Base-by-base conservation (phyloP, 1,140 invertebrate species). In the Pygmarrhopalites habei region DNA sequence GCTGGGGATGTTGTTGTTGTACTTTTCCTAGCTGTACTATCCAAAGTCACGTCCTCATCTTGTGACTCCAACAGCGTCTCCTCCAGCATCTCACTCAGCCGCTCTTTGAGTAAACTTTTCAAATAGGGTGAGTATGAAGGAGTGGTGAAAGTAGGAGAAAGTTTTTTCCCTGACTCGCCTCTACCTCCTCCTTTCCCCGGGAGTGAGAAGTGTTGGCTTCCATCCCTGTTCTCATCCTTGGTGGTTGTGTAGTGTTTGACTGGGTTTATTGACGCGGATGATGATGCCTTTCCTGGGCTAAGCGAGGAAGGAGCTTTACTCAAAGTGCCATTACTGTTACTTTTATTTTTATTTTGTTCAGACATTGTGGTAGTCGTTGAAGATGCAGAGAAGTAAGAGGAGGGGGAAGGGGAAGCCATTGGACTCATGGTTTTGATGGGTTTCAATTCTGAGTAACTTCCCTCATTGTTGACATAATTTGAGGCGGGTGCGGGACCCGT, bases 81-180 rank as follows among this genome's bases (percentile, higher is more conserved):
- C 12, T 62, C 56, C 0, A 65, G 43, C 2, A 68, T 60, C 44
- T 68, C 62, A 4, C 19, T 5, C 2, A 68, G 47, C 15, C 60
- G 21, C 7, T 68, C 67, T 52, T 68, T 68, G 15, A 68, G 47
- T 17, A 68, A 30, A 35, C 29, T 41, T 46, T 68, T 68, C 2
- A 49, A 14, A 3, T 30, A 56, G 5, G 25, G 10, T 5, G 49
- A 35, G 32, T 7, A 35, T 7, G 15, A 15, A 7, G 32, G 32
- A 35, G 32, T 7, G 32, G 32, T 5, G 5, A 15, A 35, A 15
- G 32, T 7, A 5, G 32, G 5, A 15, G 32, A 35, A 15, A 15
- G 15, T 7, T 5, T 35, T 15, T 5, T 35, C 5, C 32, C 32
- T 7, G 44, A 25, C 7, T 5, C 44, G 4, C 17, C 44, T 10